Percentiles rank a stretch among this genome's conserved stretches.
Conservation (phyloP, 2,888 invertebrate species). For the Dryocosmus kuriphilus region DNA sequence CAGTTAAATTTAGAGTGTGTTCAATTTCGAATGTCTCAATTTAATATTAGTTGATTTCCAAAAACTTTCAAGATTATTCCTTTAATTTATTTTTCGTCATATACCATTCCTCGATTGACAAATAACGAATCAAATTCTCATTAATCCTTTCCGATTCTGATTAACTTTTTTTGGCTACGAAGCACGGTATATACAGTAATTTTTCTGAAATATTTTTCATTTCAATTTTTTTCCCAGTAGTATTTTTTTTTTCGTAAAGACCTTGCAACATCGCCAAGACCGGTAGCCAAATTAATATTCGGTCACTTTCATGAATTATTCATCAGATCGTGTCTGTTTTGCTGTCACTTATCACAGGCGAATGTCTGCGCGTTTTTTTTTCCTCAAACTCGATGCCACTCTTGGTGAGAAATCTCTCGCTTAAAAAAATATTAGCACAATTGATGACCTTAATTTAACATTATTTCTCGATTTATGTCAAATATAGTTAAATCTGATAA, state of each 20-base stretch:
- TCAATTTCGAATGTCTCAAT: no score
- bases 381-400: conserved; percentile 6
- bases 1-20: no score
- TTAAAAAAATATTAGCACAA: conserved; percentile 26
- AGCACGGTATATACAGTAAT: not conserved
- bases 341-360: conserved; percentile 32
- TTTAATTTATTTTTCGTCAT: no score
- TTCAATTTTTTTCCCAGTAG: not conserved
- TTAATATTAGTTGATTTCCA: no score
- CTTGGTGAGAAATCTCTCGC: conserved; percentile 33
- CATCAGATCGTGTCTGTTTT: conserved; percentile 40
- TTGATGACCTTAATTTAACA: conserved; percentile 18
- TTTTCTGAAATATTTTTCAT: not conserved
- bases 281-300: conserved; percentile 39
- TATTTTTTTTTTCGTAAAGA: conserved; percentile 2
- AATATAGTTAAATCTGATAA: conserved; percentile 5
- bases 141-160: not conserved
- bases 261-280: conserved; percentile 35
- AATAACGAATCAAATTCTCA: not conserved
- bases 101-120: not conserved
- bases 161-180: not conserved
- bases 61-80: no score
- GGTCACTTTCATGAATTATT: conserved; percentile 39
- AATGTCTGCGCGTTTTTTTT: conserved; percentile 21
- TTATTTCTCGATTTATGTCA: conserved; percentile 16